Conservation (phyloP, 2,113 vertebrate species). For the Irena cyanogastra region DNA sequence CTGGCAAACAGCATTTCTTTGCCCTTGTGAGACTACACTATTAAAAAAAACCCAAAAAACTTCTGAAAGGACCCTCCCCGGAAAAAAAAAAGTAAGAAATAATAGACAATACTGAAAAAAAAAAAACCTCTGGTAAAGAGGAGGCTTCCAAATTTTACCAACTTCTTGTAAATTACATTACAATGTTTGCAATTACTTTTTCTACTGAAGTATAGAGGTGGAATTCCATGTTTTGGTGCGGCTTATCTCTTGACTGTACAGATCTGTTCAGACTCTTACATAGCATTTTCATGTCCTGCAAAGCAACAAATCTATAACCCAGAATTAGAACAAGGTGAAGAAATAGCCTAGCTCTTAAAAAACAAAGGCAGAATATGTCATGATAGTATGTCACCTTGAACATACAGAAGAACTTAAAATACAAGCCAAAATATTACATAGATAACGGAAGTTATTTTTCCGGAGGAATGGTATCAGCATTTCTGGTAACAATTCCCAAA, state of each 20-base stretch:
- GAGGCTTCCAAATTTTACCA: background rate
- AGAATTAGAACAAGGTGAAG: background rate
- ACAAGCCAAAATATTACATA: background rate
- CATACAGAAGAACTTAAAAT: background rate
- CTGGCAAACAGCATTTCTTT: background rate
- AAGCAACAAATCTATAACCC: background rate
- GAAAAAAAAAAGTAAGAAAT: background rate
- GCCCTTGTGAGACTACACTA: background rate
- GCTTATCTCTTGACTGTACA: background rate
- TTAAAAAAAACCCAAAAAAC: background rate
- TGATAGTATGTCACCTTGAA: background rate
- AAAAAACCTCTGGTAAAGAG: background rate
- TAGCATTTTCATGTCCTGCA: background rate
- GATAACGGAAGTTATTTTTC: background rate
- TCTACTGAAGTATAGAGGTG: background rate
- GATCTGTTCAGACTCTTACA: background rate
- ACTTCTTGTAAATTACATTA: background rate
- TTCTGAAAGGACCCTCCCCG: fast-evolving
- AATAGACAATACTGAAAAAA: background rate
- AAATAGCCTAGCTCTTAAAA: background rate
- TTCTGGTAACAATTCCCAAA: conserved; percentile 4
- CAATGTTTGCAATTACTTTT: background rate
- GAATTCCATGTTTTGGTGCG: background rate
- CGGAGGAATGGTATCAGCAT: background rate
- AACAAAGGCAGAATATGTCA: background rate